phyloP scores from a whole-genome alignment of 1,140 invertebrate species.

The Drosophila miranda region DNA sequence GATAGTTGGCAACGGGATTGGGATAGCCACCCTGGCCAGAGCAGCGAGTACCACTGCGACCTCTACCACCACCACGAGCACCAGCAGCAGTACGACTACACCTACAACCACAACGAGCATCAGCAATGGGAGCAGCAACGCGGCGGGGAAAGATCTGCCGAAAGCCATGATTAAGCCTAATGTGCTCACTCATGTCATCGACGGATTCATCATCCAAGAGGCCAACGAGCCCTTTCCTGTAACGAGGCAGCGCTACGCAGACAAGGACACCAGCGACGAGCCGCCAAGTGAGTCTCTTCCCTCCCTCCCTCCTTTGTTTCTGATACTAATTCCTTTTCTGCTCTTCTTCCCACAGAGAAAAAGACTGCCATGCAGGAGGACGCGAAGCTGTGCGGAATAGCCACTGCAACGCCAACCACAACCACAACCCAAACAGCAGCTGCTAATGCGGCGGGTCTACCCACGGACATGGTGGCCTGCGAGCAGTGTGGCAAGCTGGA shows the following conservation, averaged over 20 bases:
- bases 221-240: constrained; percentile 94
- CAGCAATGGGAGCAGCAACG: constrained; percentile 75
- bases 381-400: constrained; percentile 34
- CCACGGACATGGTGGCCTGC: constrained; percentile 86
- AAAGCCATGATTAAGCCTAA: constrained; percentile 98
- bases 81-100: constrained; percentile 21
- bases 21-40: constrained; percentile 19
- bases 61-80: constrained; percentile 27
- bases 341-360: constrained; percentile 74
- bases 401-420: constrained; percentile 9
- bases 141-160: constrained; percentile 85
- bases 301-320: neutral
- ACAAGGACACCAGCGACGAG: constrained; percentile 86
- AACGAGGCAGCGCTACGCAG: constrained; percentile 84
- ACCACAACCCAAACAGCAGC: constrained; percentile 1
- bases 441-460: constrained; percentile 6
- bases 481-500: constrained; percentile 91
- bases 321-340: neutral
- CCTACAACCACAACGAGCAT: constrained; percentile 21
- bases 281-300: constrained; percentile 83
- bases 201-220: constrained; percentile 98
- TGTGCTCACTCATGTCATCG: constrained; percentile 97
- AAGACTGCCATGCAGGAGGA: constrained; percentile 79
- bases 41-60: constrained; percentile 2
- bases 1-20: constrained; percentile 30